Conservation (phyloP, 2,113 vertebrate genomes). For the Ciconia boyciana region DNA sequence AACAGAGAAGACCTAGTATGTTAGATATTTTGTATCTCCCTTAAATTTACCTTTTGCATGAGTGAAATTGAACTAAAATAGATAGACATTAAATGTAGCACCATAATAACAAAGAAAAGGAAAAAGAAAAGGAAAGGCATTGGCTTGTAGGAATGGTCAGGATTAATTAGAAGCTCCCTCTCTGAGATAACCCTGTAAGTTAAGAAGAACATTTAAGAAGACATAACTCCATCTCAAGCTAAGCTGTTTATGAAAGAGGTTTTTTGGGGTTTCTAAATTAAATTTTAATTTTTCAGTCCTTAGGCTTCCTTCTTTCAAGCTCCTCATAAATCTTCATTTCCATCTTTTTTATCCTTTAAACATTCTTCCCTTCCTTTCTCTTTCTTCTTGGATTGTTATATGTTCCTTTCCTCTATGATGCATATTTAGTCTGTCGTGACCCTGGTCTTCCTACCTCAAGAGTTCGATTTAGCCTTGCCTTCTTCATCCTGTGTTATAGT, state of each 20-base stretch:
- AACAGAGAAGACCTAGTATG: rapidly evolving
- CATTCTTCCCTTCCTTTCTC: neutral
- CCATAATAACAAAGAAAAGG: neutral
- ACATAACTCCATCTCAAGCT: neutral
- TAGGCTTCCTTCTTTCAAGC: neutral
- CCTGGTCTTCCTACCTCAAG: neutral
- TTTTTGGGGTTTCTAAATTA: neutral
- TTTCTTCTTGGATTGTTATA: neutral
- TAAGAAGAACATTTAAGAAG: neutral
- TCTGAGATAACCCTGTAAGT: neutral
- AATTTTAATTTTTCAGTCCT: neutral
- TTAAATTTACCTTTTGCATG: neutral
- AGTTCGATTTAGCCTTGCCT: neutral
- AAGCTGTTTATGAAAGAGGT: neutral
- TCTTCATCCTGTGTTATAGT: neutral
- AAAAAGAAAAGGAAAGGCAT: neutral
- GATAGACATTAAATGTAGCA: rapidly evolving
- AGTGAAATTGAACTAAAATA: neutral
- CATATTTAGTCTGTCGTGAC: neutral
- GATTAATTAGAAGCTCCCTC: neutral
- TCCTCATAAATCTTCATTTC: neutral
- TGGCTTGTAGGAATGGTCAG: neutral
- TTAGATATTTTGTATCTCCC: neutral
- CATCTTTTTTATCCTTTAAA: neutral
- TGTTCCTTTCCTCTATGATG: neutral